A percentile compares a stretch with the other conserved stretches of the same genome.
Evolutionary conservation across 2,113 vertebrate genomes (phyloP).

Genomic region (Brachirus orientalis): DNA sequence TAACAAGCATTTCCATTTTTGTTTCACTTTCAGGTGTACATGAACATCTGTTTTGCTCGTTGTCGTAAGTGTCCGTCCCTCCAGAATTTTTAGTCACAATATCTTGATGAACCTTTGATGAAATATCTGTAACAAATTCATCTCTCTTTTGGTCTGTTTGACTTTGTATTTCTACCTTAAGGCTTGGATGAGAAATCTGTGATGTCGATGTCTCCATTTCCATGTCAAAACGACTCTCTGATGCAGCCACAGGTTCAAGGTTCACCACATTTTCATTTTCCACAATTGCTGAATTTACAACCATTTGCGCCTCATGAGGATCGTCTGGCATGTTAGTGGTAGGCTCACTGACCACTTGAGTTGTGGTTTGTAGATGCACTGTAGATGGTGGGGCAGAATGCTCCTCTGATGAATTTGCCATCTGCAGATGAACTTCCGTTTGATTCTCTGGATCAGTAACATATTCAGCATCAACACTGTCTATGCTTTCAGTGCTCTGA

Average conservation of each 20-base stretch:
- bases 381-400: background rate
- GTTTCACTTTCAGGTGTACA: too few relatives aligned
- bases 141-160: too few relatives aligned
- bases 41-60: too few relatives aligned
- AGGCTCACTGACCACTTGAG: constrained; percentile 6
- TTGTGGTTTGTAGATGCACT: constrained; percentile 12
- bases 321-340: background rate
- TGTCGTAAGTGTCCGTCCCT: too few relatives aligned
- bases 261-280: constrained; percentile 15
- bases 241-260: constrained; percentile 11
- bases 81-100: too few relatives aligned
- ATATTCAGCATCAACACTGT: background rate
- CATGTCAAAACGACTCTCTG: constrained; percentile 1
- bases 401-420: constrained; percentile 4
- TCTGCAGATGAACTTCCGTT: constrained; percentile 21
- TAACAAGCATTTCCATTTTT: too few relatives aligned
- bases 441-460: constrained; percentile 7
- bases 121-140: too few relatives aligned
- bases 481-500: constrained; percentile 6
- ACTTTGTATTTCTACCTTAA: too few relatives aligned
- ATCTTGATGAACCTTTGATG: too few relatives aligned
- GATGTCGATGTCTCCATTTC: constrained; percentile 5
- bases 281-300: background rate
- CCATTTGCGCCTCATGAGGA: background rate
- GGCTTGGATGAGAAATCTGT: too few relatives aligned